Evolutionary conservation across 2,888 invertebrate genomes (phyloP), one percentile per base, ranked within the genome.

Genomic region (Bugula neritina): DNA sequence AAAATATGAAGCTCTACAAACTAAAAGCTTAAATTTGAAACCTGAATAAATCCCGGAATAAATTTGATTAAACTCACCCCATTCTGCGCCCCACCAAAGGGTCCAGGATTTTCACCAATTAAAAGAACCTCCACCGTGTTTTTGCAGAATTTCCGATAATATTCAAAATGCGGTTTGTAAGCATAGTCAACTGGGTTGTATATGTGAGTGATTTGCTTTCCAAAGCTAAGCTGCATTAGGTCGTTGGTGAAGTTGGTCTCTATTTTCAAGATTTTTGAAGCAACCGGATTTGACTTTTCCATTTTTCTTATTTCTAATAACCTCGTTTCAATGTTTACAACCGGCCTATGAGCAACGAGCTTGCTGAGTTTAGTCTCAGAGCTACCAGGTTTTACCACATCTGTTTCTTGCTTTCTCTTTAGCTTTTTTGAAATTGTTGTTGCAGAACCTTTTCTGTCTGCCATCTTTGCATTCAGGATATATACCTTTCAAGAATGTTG

Each of bases 101-200:
- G 94, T n/a, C 95, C 95, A 21, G 95, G 94, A 85, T 96, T 96
- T 92, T 96, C 94, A 2, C 95, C 95, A 74, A 96, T 87, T 81
- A 92, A 92, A 77, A 96, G 85, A 57, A 96, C 86, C 75, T 87
- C 87, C 83, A 92, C 93, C 27, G 84, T 83, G 0, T 87, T 86
- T 72, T 85, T 87, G 77, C 84, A 83, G 75, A 91, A 90, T 80
- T 89, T 90, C 75, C 86, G 85, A 17, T 93, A 87, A 84, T 91
- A 96, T 77, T 88, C 87, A 77, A 89, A 88, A 85, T 93, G 93
- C 25, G 92, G 87, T 72, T 90, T 86, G 74, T 87, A 88, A 0
- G 95, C 95, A 85, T 96, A 95, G 74, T 90, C 89, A 54, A 94
- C 86, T 0, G 95, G 94, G 86, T 92, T 93, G 81, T 96, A 95